phyloP scores from a whole-genome alignment of 2,888 invertebrate species.

The Caenorhabditis sp. region DNA sequence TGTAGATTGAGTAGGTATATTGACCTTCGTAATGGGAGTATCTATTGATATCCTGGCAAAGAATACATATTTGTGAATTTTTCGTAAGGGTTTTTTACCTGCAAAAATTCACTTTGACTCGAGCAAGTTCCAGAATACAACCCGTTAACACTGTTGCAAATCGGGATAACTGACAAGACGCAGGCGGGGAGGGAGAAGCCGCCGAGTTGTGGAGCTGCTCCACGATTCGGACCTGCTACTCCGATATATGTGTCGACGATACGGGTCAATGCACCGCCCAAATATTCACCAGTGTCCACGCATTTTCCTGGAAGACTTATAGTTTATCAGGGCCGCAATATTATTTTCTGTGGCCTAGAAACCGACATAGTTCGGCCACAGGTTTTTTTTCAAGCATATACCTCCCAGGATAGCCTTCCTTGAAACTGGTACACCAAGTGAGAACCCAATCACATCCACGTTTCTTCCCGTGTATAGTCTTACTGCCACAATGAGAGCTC shows the following conservation, averaged over 20 bases:
- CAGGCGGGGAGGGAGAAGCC: constrained; percentile 66
- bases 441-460: constrained; percentile 68
- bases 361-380: too few species aligned
- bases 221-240: constrained; percentile 70
- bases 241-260: constrained; percentile 68
- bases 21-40: constrained; percentile 64
- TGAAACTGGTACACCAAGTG: constrained; percentile 68
- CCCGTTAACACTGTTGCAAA: constrained; percentile 61
- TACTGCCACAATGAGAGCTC: constrained; percentile 69
- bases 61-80: constrained; percentile 10
- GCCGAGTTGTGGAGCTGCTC: constrained; percentile 63
- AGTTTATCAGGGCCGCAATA: too few species aligned
- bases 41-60: constrained; percentile 63
- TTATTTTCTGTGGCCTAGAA: too few species aligned
- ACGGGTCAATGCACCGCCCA: constrained; percentile 62
- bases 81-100: constrained; percentile 30
- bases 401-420: constrained; percentile 69
- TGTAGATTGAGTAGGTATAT: constrained; percentile 64
- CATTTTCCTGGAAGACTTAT: constrained; percentile 26
- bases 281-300: constrained; percentile 66
- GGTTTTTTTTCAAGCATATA: neutral
- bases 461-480: constrained; percentile 69
- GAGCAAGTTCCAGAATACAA: constrained; percentile 69
- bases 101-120: constrained; percentile 60
- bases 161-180: constrained; percentile 57